These are phyloP conservation scores for Epinotia bilunana DNA, from an alignment of 2,888 invertebrate species.

Conservation along the genomic window DNA sequence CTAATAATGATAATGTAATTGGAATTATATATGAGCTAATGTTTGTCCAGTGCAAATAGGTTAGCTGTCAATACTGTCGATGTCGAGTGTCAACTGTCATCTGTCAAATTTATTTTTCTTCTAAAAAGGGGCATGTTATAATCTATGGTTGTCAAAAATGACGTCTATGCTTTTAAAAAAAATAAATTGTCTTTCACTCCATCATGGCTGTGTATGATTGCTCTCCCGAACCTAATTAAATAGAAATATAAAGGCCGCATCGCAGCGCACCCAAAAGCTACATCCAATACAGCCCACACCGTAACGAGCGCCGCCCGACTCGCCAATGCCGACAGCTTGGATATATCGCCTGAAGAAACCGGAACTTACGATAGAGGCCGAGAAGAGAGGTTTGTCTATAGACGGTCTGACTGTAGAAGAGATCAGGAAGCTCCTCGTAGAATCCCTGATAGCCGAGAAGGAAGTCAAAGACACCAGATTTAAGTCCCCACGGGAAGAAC, in stretches of 20 bases:
- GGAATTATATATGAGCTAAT: background rate
- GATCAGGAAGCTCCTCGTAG: too few species aligned
- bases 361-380: too few species aligned
- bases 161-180: background rate
- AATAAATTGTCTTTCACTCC: background rate
- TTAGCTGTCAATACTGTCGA: background rate
- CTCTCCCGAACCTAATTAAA: background rate
- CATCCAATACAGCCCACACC: too few species aligned
- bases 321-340: too few species aligned
- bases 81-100: background rate
- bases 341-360: too few species aligned
- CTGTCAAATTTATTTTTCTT: background rate
- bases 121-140: background rate
- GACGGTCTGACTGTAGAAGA: too few species aligned
- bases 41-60: background rate
- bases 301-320: too few species aligned
- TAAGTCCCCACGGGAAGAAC: too few species aligned
- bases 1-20: background rate
- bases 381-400: too few species aligned
- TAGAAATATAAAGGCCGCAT: background rate
- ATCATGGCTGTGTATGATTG: background rate
- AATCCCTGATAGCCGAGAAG: too few species aligned
- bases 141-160: background rate
- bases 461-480: too few species aligned
- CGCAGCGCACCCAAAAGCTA: too few species aligned